Percentiles rank a stretch among this genome's conserved stretches.
phyloP scores from a whole-genome alignment of 2,888 invertebrate species.

The Alcis repandata region DNA sequence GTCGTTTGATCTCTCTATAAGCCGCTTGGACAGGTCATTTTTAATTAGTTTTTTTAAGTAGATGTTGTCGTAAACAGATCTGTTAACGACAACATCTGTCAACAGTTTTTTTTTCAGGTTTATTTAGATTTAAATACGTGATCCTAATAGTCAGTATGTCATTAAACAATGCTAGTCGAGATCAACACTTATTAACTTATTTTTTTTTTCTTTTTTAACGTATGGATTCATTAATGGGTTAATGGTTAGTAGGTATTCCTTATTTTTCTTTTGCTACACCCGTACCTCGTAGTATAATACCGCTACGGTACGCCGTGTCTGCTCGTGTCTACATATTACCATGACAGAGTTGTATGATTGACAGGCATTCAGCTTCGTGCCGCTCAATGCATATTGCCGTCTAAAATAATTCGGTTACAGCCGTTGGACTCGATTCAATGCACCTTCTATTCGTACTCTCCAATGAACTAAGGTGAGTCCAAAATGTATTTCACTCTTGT shows the following conservation, averaged over 20 bases:
- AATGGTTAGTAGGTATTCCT: neutral
- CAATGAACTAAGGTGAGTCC: neutral
- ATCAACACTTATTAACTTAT: too few species aligned
- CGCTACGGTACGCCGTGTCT: neutral
- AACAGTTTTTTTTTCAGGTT: too few species aligned
- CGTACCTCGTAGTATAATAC: neutral
- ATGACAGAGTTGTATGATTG: slow-evolving; percentile 17
- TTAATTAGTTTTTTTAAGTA: too few species aligned
- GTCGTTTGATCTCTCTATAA: too few species aligned
- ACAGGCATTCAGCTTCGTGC: slow-evolving; percentile 15
- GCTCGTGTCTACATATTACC: slow-evolving; percentile 10
- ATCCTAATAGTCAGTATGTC: too few species aligned
- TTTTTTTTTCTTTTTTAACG: too few species aligned
- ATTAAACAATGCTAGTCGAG: too few species aligned
- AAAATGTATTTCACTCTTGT: neutral
- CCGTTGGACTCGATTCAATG: neutral
- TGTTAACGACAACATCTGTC: too few species aligned
- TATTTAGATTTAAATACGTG: too few species aligned
- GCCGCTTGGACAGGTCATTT: too few species aligned
- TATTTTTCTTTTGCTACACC: neutral
- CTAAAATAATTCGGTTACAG: slow-evolving; percentile 4
- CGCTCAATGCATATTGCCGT: slow-evolving; percentile 9
- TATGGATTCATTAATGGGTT: too few species aligned
- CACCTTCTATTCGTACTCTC: slow-evolving; percentile 2
- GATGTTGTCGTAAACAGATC: too few species aligned